Evolutionary conservation across 2,888 invertebrate genomes (phyloP).

Genomic region (Synanthedon formicaeformis): DNA sequence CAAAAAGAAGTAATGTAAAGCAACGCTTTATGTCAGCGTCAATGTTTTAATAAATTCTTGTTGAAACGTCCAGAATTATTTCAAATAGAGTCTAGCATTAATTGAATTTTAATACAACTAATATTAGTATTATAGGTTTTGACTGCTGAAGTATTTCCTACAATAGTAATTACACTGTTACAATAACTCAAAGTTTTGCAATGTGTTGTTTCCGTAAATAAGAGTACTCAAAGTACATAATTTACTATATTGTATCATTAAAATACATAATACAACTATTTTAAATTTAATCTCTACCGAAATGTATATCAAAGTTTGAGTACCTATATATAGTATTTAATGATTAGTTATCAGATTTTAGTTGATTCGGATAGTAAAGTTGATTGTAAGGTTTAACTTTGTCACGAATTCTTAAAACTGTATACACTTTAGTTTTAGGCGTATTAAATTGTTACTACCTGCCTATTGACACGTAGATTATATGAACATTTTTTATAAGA

Average conservation of each 20-base stretch:
- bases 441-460: constrained; percentile 60
- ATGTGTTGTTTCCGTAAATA: constrained; percentile 16
- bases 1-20: constrained; percentile 14
- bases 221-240: constrained; percentile 1
- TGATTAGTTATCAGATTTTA: neutral
- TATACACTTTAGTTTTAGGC: constrained; percentile 44
- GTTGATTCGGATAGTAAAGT: neutral
- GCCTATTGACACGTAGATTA: constrained; percentile 66
- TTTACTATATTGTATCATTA: neutral
- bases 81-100: neutral
- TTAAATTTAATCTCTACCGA: neutral
- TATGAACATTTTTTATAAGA: constrained; percentile 46
- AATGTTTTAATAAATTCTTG: constrained; percentile 20
- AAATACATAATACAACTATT: neutral
- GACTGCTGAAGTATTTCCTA: constrained; percentile 14
- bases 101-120: neutral
- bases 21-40: constrained; percentile 13
- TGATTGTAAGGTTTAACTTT: neutral
- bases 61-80: constrained; percentile 11
- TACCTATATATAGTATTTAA: neutral
- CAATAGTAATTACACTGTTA: constrained; percentile 2
- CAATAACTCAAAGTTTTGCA: neutral
- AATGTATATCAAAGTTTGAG: neutral
- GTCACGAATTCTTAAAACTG: constrained; percentile 13
- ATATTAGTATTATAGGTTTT: constrained; percentile 4